These are phyloP conservation scores for Schrankia costaestrigalis DNA, from an alignment of 2,888 invertebrate species.

Conservation along the genomic window DNA sequence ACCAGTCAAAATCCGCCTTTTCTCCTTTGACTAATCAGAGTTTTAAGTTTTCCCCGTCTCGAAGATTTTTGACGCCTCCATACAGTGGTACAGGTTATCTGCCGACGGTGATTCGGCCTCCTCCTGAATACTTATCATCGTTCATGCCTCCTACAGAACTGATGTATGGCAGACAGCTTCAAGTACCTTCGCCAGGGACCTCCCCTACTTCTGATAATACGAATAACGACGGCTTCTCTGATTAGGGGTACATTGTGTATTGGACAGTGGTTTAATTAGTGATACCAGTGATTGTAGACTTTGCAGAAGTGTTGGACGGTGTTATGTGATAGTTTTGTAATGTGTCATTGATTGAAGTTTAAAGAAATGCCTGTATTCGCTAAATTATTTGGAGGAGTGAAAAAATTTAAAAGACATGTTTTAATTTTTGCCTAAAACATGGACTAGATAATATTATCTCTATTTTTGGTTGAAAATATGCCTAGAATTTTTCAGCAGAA, in stretches of 20 bases:
- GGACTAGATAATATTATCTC: too few relatives aligned
- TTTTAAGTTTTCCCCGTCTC: constrained; percentile 84
- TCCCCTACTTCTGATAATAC: constrained; percentile 76
- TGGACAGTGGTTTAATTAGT: constrained; percentile 42
- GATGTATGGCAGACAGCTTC: constrained; percentile 70
- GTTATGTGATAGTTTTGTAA: neutral
- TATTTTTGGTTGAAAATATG: too few relatives aligned
- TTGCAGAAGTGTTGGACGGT: neutral
- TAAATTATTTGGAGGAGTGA: too few relatives aligned
- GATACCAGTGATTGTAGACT: neutral
- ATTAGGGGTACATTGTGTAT: constrained; percentile 52
- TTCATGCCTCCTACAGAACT: constrained; percentile 73
- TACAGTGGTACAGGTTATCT: constrained; percentile 91
- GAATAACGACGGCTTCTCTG: constrained; percentile 75
- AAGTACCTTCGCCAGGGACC: constrained; percentile 71
- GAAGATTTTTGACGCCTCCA: constrained; percentile 90
- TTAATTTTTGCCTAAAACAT: too few relatives aligned
- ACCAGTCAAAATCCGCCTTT: constrained; percentile 87
- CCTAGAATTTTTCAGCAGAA: too few relatives aligned
- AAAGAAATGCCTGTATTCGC: neutral
- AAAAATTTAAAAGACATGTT: too few relatives aligned
- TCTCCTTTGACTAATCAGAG: constrained; percentile 84
- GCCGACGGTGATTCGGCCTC: constrained; percentile 86
- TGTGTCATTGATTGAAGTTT: neutral
- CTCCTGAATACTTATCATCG: constrained; percentile 71